Conservation (phyloP, 2,888 invertebrate species). For the Carpatolechia fugitivella region DNA sequence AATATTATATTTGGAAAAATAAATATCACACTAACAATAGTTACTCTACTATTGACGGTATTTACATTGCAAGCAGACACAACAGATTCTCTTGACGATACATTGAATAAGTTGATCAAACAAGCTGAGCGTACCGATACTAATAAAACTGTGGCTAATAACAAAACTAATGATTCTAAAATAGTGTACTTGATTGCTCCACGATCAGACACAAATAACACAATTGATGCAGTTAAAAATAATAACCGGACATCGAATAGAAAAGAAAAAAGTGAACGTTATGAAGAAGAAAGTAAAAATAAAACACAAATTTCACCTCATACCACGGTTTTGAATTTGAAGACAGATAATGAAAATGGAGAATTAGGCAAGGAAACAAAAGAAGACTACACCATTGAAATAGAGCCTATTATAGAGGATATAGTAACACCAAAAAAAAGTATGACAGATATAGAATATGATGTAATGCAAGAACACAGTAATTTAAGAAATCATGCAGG, state of each 20-base stretch:
- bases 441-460: not conserved
- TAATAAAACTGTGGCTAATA: not conserved
- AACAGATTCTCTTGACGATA: slow-evolving; percentile 29
- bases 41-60: not conserved
- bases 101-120: slow-evolving; percentile 33
- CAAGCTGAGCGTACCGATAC: slow-evolving; percentile 22
- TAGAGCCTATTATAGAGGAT: not conserved
- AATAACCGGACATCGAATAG: not conserved
- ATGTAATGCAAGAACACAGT: not conserved
- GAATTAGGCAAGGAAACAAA: not conserved
- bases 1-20: not conserved
- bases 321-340: too few species aligned
- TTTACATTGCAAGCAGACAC: slow-evolving; percentile 17
- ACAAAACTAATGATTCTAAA: not conserved
- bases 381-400: not conserved
- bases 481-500: not conserved
- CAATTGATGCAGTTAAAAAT: not conserved
- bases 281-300: not conserved
- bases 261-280: not conserved
- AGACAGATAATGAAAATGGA: not conserved
- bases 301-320: not conserved
- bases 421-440: too few species aligned
- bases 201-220: not conserved
- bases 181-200: not conserved
- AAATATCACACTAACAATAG: not conserved